Evolutionary conservation across 2,888 invertebrate species (phyloP), one percentile per base, ranked within the genome.

Genomic region (Deilephila porcellus): DNA sequence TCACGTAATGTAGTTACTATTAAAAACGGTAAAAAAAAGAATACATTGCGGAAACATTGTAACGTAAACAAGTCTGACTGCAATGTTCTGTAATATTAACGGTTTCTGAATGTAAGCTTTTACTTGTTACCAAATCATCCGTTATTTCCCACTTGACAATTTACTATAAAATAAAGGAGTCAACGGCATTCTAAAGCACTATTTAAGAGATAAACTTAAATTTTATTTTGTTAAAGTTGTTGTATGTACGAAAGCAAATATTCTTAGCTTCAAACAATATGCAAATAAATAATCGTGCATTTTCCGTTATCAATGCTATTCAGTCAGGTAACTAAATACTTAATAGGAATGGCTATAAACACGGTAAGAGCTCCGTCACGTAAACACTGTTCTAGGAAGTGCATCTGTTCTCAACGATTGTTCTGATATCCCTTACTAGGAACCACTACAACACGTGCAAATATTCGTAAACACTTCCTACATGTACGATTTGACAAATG

Each of bases 311-410:
- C 52, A 67, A 67, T 20, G n/a, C n/a, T 45, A 67, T 20, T 67
- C 45, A 34, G 56, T 52, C 34, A 72, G 17, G 63, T 34, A 45
- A 64, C 63, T 20, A 56, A 72, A 19, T 52, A 32, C 25, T 64
- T 83, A 87, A 83, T 85, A 80, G 82, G 81, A 79, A 75, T 83
- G 80, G 80, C 82, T 83, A 77, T 77, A 80, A 83, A 82, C 82
- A 82, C 77, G 77, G 82, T 82, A 79, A 80, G 77, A 83, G 74
- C 75, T 71, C 80, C 77, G 83, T 83, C 88, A 86, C 83, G 86
- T 85, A 76, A 85, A 77, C 75, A 73, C 76, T 73, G 74, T 89
- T 89, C 89, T 81, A 79, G 83, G 90, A 89, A 89, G 77, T 83
- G 77, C 84, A 86, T 83, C 83, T 85, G 85, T 80, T 84, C 84